Percentiles rank a stretch among this genome's conserved stretches.
Evolutionary conservation across 2,888 invertebrate genomes (phyloP).

Genomic region (Prosapia bicincta): DNA sequence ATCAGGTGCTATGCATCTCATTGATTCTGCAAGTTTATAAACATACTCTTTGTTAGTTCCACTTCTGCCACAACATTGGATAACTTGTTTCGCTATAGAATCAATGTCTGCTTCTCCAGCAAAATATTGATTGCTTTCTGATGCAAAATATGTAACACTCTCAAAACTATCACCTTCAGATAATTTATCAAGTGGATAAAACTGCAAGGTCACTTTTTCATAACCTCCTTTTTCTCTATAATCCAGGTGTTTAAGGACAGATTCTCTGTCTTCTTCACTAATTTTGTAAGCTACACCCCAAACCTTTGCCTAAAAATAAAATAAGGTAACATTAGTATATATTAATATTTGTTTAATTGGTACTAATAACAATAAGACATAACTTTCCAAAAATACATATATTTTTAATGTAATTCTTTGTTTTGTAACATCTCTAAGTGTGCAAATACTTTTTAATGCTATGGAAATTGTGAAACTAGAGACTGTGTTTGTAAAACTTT

Average conservation of each 20-base stretch:
- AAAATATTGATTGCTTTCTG: slow-evolving; percentile 74
- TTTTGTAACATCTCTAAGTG: too few species aligned
- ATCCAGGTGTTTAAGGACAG: slow-evolving; percentile 79
- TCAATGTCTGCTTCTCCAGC: slow-evolving; percentile 71
- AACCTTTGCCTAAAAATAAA: slow-evolving; percentile 62
- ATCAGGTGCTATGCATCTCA: slow-evolving; percentile 70
- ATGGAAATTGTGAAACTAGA: too few species aligned
- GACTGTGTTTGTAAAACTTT: too few species aligned
- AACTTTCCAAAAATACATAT: too few species aligned
- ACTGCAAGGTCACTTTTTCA: slow-evolving; percentile 58
- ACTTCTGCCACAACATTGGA: slow-evolving; percentile 72
- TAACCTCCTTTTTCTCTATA: slow-evolving; percentile 94
- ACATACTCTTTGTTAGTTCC: slow-evolving; percentile 92
- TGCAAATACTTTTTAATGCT: too few species aligned
- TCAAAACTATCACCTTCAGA: slow-evolving; percentile 56
- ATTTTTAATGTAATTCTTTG: too few species aligned
- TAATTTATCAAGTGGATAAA: slow-evolving; percentile 55
- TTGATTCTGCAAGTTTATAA: slow-evolving; percentile 73
- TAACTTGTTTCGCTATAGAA: slow-evolving; percentile 77
- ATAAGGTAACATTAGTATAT: too few species aligned
- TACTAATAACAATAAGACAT: too few species aligned
- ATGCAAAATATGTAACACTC: slow-evolving; percentile 78
- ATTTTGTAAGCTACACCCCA: slow-evolving; percentile 95
- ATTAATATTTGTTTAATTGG: too few species aligned
- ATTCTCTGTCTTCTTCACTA: slow-evolving; percentile 58